Base-by-base conservation (phyloP, 2,888 invertebrate species). In the Zootermopsis nevadensis region DNA sequence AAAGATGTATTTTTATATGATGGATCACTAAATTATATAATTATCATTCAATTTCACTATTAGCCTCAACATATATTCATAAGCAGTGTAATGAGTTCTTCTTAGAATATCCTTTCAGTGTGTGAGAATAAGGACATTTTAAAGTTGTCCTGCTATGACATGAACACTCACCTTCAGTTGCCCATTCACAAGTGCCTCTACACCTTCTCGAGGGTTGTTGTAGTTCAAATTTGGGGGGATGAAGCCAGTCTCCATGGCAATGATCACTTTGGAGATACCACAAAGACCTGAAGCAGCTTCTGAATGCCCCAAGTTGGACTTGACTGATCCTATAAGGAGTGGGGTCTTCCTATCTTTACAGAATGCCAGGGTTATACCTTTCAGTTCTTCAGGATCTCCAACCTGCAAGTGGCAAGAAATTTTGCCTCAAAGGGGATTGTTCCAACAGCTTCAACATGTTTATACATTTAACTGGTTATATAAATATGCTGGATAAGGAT, bases 261-360 rank as follows among this genome's bases (percentile, higher is more conserved):
- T 88, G 77, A 85, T 81, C 84, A 90, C 93, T 90, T 94, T 94
- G 1, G 91, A 91, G 48, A 94, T 87, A 12, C 92, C 91, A 76
- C 92, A 91, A 55, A 94, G 88, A 15, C 97, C 96, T 7, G 96
- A 95, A 1, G 94, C 93, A 0, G 98, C 95, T 88, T 99, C 99
- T 0, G 96, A 93, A 89, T 99, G 99, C 0, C 99, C 99, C 89
- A 98, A 92, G 89, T 98, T 99, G 0, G 98, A 97, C 88, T 99
- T 99, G 53, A 98, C 94, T 0, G 98, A 97, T 1, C 98, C 98
- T 72, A 95, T 91, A 7, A 91, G 88, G 2, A 95, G 89, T 0
- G 94, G 92, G 0, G 91, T 91, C 0, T 91, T 90, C 83, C 93
- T 89, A 77, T 90, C 88, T 55, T 89, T 87, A 87, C 93, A 93